Percentiles rank a stretch among this genome's conserved stretches.
These are phyloP conservation scores for Heliocidaris erythrogramma DNA, from an alignment of 35 echinoderm and acorn worm genomes.

Conservation along the genomic window DNA sequence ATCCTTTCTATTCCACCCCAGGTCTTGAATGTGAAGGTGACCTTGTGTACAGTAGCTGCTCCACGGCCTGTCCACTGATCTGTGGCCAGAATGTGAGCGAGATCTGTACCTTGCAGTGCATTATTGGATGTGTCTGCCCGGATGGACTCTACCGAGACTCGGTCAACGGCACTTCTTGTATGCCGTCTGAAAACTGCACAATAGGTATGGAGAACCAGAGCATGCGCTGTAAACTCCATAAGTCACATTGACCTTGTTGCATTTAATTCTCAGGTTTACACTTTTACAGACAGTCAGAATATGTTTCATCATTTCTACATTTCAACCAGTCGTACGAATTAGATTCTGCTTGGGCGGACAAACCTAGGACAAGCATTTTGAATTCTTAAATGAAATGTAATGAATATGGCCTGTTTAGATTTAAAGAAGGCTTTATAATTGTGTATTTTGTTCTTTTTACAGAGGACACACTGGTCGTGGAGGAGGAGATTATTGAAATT, in stretches of 20 bases:
- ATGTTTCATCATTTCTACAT: no score
- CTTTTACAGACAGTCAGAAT: no score
- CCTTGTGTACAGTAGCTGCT: background rate
- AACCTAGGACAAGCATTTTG: background rate
- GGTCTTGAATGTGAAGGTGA: slow-evolving; percentile 19
- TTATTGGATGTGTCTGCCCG: slow-evolving; percentile 29
- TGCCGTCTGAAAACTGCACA: background rate
- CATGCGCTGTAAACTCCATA: no score
- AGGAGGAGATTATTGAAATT: background rate
- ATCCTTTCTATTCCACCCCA: background rate
- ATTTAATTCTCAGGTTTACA: no score
- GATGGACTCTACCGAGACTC: slow-evolving; percentile 27
- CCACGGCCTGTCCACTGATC: slow-evolving; percentile 24
- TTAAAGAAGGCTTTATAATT: background rate
- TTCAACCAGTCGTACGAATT: no score
- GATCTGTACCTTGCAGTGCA: background rate
- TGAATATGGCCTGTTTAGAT: no score
- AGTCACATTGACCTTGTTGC: no score
- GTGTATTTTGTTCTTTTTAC: background rate
- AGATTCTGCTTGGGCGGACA: no score
- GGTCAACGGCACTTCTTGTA: background rate
- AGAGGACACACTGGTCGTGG: background rate
- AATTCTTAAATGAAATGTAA: background rate
- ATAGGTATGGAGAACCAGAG: background rate
- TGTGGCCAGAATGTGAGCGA: background rate